Evolutionary conservation across 2,888 invertebrate genomes (phyloP), one percentile per base, ranked within the genome.

Genomic region (Caenorhabditis drosophilae): DNA sequence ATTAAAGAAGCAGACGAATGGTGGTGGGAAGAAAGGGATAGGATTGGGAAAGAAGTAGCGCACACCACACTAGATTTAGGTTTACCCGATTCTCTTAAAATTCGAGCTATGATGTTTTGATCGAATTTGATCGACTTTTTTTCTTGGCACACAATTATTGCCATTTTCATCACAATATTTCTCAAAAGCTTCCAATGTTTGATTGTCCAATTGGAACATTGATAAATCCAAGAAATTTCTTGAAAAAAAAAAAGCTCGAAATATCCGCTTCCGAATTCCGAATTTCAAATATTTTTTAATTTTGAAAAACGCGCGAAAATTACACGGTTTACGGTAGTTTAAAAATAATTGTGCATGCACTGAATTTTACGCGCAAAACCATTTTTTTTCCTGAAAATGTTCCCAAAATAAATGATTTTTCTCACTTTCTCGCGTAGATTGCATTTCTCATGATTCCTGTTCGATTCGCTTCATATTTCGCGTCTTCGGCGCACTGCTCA

Each of bases 401-500:
- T 54, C 42, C 58, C 16, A 41, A 58, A 57, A 45, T 58, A 63
- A 20, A 58, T 63, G 11, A 50, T 59, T 22, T 22, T 34, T 11
- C 70, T 57, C 25, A 73, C 70, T 70, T 73, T 50, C 73, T 68
- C 16, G 73, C 73, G 31, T 73, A 73, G 2, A 73, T 55, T 3
- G 73, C 73, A 15, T 73, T 59, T 38, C 73, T 27, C 73, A 73
- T 73, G 27, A 73, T 70, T 20, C 70, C 70, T 9, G 73, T 68
- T 0, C 66, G 84, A 62, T 85, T 84, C 23, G 85, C 84, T 56
- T 86, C 85, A 27, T 85, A 69, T 49, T 84, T 79, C 0, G 85
- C 84, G 53, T 86, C 86, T 68, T 84, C 80, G 2, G 85, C 85
- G n/a, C 85, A 78, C 50, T 84, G 84, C 59, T 86, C 86, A 81